Evolutionary conservation across 2,113 vertebrate genomes (phyloP).

Genomic region (Tautogolabrus adspersus): DNA sequence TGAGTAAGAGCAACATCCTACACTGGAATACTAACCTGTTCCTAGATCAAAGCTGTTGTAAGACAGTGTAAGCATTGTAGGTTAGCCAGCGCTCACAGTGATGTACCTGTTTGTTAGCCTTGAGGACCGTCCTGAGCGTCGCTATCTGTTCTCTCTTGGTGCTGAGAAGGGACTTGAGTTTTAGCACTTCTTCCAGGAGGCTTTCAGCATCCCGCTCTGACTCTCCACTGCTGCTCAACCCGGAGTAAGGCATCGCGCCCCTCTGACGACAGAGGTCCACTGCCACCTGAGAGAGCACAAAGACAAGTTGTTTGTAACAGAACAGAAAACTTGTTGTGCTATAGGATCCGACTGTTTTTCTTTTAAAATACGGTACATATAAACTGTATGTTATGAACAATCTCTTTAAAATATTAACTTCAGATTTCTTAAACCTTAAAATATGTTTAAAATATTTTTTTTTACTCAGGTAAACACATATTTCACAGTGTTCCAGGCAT

Average conservation of each 20-base stretch:
- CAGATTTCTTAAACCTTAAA: not conserved
- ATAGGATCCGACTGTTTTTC: not conserved
- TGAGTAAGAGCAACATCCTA: not conserved
- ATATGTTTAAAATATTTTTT: not conserved
- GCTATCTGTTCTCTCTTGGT: constrained; percentile 91
- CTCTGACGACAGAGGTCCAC: constrained; percentile 85
- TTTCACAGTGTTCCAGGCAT: not conserved
- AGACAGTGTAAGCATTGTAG: not conserved
- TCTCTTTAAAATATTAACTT: not conserved
- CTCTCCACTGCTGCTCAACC: constrained; percentile 70
- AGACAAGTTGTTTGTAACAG: not conserved
- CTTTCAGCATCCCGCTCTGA: constrained; percentile 84
- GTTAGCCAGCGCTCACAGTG: not conserved
- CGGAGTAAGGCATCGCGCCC: constrained; percentile 76
- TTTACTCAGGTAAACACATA: not conserved
- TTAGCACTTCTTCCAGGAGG: constrained; percentile 87
- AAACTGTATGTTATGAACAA: not conserved
- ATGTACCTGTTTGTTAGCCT: constrained; percentile 89
- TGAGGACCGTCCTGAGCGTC: constrained; percentile 89
- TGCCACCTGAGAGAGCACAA: constrained; percentile 74
- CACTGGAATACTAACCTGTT: not conserved
- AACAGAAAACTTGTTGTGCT: no score
- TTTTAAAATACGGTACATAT: not conserved
- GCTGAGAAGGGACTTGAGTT: constrained; percentile 89
- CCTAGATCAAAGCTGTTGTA: not conserved